Evolutionary conservation across 2,797 vertebrate genomes (phyloP), one percentile per base, ranked within the genome.

Genomic region (Enteromius treurensis): DNA sequence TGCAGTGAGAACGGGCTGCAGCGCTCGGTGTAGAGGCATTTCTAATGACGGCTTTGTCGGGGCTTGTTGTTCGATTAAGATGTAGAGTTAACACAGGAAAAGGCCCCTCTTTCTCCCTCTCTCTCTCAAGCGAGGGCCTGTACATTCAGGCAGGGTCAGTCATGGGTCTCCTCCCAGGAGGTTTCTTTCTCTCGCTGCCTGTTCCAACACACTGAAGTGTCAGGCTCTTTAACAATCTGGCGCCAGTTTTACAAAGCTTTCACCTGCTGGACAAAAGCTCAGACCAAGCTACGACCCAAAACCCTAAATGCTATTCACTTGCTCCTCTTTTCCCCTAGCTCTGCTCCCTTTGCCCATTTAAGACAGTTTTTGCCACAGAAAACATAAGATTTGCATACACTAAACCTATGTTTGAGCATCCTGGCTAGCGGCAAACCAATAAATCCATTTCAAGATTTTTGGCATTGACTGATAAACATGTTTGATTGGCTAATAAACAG

Each of bases 221-320:
- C 94, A 92, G 93, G 90, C 92, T 92, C 92, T 95, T 95, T 94
- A 95, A 95, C 93, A 93, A 95, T 93, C 94, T 92, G 94, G 94
- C 94, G 94, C 94, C 94, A 94, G 92, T 91, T 94, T 94, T 93
- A 93, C 93, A 95, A 95, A 95, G 62, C 94, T 93, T 91, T 95
- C 93, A 94, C 94, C 94, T 95, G 93, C 92, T 90, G 88, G 91
- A 95, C 94, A 95, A 95, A 95, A 90, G 92, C 92, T 76, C 92
- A 94, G 95, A 94, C 94, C 94, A 93, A 95, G 93, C 94, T 95
- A 94, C 93, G 91, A 93, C 92, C 93, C 90, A 91, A 95, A 93
- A 93, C 91, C 92, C 92, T 90, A 78, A 76, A 81, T 53, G 89
- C 93, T 89, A 94, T 93, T 94, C 93, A 94, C 64, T 79, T 10